phyloP scores from a whole-genome alignment of 2,797 vertebrate species.

The Gouania willdenowi region DNA sequence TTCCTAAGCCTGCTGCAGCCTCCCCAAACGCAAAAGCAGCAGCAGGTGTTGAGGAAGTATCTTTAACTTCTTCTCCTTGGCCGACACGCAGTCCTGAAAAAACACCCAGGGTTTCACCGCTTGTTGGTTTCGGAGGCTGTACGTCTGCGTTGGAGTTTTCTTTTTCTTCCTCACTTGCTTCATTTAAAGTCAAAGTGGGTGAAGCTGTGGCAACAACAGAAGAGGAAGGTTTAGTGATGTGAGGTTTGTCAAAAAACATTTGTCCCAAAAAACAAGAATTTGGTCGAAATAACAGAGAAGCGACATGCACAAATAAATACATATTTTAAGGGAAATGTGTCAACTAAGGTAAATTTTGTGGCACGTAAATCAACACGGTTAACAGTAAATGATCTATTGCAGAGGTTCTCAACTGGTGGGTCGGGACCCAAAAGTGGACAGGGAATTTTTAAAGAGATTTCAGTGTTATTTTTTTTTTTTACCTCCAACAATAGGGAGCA shows the following conservation, averaged over 20 bases:
- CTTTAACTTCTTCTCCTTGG: conserved; percentile 81
- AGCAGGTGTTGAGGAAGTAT: conserved; percentile 36
- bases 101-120: conserved; percentile 90
- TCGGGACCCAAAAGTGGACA: too few species aligned
- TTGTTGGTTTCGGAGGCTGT: conserved; percentile 59
- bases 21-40: conserved; percentile 59
- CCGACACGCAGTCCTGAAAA: conserved; percentile 90
- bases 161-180: conserved; percentile 53
- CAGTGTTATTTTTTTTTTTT: too few species aligned
- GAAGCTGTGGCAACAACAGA: conserved; percentile 33
- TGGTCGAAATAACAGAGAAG: too few species aligned
- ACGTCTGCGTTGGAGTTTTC: conserved; percentile 47
- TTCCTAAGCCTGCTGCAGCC: conserved; percentile 32
- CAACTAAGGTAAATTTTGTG: too few species aligned
- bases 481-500: too few species aligned
- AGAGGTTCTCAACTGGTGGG: too few species aligned
- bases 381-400: too few species aligned
- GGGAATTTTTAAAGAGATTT: too few species aligned
- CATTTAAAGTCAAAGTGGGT: conserved; percentile 38
- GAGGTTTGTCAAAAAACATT: conserved; percentile 62
- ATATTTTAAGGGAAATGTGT: too few species aligned
- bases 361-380: too few species aligned
- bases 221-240: conserved; percentile 57
- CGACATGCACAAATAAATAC: too few species aligned
- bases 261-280: conserved; percentile 65